phyloP scores from a whole-genome alignment of 2,888 invertebrate species.

The Sicus ferrugineus region DNA sequence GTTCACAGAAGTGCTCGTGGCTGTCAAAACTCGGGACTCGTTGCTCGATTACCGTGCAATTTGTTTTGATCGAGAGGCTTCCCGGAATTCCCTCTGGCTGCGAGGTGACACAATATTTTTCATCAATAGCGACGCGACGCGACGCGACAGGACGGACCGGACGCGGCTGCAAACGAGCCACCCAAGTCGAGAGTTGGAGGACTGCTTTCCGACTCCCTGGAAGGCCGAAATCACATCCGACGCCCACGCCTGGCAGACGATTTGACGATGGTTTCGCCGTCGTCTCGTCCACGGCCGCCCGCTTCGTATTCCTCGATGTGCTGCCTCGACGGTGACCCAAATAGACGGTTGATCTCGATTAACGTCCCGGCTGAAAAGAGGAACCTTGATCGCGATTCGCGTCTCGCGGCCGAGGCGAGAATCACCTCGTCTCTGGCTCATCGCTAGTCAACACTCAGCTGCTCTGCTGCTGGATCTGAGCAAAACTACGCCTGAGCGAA shows the following conservation, averaged over 20 bases:
- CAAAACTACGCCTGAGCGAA: too few species aligned
- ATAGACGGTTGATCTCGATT: too few species aligned
- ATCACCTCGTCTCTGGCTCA: too few species aligned
- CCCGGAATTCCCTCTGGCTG: background rate
- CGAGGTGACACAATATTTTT: constrained; percentile 1
- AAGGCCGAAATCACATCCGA: too few species aligned
- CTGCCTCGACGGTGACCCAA: background rate
- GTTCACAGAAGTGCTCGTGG: constrained; percentile 10
- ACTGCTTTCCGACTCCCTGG: background rate
- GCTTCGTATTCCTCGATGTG: background rate
- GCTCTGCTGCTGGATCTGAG: too few species aligned
- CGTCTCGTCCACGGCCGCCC: too few species aligned
- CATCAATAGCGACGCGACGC: background rate
- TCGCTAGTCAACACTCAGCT: too few species aligned
- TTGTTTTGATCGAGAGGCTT: constrained; percentile 49
- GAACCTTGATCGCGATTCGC: too few species aligned
- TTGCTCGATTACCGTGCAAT: constrained; percentile 53
- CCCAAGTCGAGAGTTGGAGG: background rate
- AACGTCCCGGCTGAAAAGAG: too few species aligned
- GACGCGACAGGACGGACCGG: background rate
- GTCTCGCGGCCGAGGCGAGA: too few species aligned
- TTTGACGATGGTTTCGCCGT: too few species aligned
- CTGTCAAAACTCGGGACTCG: too few species aligned
- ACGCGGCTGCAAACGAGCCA: background rate
- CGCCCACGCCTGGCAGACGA: background rate